phyloP scores from a whole-genome alignment of 2,113 vertebrate species.

The Pelmatolapia mariae region DNA sequence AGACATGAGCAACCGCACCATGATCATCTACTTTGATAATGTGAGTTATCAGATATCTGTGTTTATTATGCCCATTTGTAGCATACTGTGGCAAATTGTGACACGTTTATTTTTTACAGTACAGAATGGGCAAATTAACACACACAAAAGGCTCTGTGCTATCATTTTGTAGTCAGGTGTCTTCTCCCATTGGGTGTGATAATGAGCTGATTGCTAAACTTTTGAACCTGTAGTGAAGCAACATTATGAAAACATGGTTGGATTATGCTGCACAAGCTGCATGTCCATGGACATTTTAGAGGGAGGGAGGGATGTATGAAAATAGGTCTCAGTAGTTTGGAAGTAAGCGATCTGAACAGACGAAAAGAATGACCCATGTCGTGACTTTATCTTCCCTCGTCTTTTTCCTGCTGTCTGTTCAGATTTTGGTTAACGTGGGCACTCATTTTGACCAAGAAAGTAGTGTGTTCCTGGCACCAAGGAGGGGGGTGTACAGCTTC shows the following conservation, averaged over 20 bases:
- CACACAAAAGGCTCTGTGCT: not conserved
- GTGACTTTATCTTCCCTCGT: not conserved
- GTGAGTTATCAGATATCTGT: conserved; percentile 44
- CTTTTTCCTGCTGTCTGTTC: not conserved
- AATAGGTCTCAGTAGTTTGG: not conserved
- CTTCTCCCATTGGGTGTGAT: not conserved
- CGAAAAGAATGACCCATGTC: not conserved
- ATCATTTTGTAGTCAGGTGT: not conserved
- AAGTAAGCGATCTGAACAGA: not conserved
- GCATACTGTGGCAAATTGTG: not conserved
- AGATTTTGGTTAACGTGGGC: conserved; percentile 85
- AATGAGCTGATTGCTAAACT: not conserved
- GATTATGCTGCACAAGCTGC: not conserved
- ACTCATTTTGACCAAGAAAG: conserved; percentile 81
- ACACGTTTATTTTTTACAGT: not conserved
- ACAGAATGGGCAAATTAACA: not conserved
- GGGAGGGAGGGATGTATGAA: not conserved
- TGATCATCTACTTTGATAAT: conserved; percentile 81
- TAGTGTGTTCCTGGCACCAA: conserved; percentile 81
- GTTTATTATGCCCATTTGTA: not conserved
- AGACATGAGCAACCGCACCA: conserved; percentile 79
- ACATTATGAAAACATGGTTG: not conserved
- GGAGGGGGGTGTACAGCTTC: conserved; percentile 85
- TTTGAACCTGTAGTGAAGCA: not conserved
- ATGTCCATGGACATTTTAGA: not conserved